Percentiles rank a stretch among this genome's conserved stretches.
These are phyloP conservation scores for Diarsia brunnea DNA, from an alignment of 2,888 invertebrate genomes.

Conservation along the genomic window DNA sequence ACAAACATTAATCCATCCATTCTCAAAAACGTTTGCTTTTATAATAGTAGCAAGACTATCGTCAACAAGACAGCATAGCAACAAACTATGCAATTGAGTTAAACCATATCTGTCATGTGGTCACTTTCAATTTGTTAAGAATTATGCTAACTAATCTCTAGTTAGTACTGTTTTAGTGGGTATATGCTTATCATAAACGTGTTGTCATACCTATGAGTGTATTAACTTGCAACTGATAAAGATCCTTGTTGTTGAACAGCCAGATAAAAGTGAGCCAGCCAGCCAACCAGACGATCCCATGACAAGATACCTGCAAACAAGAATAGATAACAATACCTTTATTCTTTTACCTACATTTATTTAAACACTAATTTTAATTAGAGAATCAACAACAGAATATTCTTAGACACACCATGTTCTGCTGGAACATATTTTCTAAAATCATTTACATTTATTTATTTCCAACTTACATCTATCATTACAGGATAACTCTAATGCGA, in stretches of 20 bases:
- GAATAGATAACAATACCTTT: conserved; percentile 10
- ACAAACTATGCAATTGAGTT: background rate
- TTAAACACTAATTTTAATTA: background rate
- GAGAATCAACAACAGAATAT: background rate
- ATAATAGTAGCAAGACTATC: background rate
- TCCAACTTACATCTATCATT: too few relatives aligned
- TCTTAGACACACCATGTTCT: background rate
- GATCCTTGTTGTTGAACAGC: conserved; percentile 92
- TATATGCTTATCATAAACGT: conserved; percentile 2
- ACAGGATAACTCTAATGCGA: too few relatives aligned
- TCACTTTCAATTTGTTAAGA: too few relatives aligned
- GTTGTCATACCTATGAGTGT: conserved; percentile 93
- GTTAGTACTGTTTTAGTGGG: background rate
- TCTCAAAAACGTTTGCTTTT: too few relatives aligned
- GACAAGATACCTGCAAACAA: conserved; percentile 94
- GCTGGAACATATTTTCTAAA: background rate
- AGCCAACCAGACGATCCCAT: conserved; percentile 96
- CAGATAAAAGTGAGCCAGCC: conserved; percentile 95
- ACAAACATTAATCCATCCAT: too few relatives aligned
- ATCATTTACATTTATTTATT: background rate
- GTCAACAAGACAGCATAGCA: background rate
- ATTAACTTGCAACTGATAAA: conserved; percentile 96
- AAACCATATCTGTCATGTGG: background rate
- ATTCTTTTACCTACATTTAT: background rate
- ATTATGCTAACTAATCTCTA: background rate